phyloP scores from a whole-genome alignment of 2,888 invertebrate genomes.

The Napeogenes sylphis region DNA sequence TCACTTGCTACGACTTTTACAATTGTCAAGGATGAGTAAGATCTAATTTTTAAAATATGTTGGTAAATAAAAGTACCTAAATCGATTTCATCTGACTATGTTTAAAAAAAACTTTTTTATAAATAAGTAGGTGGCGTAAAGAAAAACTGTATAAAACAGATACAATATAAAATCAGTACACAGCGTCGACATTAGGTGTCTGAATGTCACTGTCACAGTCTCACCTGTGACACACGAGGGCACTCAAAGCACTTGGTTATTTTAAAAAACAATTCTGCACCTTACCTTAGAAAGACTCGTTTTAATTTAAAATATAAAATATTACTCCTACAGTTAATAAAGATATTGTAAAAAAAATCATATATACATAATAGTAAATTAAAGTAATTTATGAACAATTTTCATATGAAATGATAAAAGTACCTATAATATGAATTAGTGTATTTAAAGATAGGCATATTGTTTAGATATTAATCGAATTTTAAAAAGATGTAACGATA shows the following conservation, averaged over 20 bases:
- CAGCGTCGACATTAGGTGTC: slow-evolving; percentile 21
- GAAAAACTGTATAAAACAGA: background rate
- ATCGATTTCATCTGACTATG: too few relatives aligned
- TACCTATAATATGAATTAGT: too few relatives aligned
- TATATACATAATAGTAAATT: background rate
- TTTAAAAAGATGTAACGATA: background rate
- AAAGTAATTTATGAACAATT: background rate
- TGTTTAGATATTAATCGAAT: background rate
- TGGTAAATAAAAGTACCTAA: too few relatives aligned
- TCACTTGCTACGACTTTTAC: too few relatives aligned
- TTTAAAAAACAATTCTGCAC: slow-evolving; percentile 17
- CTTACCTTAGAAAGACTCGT: slow-evolving; percentile 8
- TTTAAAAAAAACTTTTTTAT: too few relatives aligned
- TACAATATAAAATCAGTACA: slow-evolving; percentile 6
- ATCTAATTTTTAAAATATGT: too few relatives aligned
- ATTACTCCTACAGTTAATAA: background rate
- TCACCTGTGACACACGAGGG: slow-evolving; percentile 11
- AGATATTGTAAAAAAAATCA: background rate
- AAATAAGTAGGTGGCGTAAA: too few relatives aligned
- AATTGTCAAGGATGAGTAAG: too few relatives aligned
- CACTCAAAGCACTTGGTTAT: slow-evolving; percentile 15
- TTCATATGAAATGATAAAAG: too few relatives aligned
- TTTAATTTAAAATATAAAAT: slow-evolving; percentile 3
- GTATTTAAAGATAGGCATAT: too few relatives aligned
- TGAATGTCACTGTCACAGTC: slow-evolving; percentile 19